A percentile compares a stretch with the other conserved stretches of the same genome.
Conservation (phyloP, 2,113 vertebrate species). For the Marmota monax region DNA sequence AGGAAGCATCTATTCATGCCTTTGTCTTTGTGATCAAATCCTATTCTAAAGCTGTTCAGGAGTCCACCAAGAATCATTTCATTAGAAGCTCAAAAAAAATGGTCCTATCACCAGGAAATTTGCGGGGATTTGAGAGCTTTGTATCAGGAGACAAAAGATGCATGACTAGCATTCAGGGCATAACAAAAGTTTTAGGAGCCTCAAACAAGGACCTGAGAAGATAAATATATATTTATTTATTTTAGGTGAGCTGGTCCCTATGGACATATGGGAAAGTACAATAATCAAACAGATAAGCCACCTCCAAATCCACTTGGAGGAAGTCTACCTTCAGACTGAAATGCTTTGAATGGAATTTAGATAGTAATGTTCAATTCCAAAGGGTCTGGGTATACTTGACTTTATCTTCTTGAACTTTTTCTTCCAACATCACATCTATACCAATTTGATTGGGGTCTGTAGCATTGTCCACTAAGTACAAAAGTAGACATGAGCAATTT, state of each 20-base stretch:
- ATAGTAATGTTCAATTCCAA: not conserved
- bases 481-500: not conserved
- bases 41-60: not conserved
- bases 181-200: not conserved
- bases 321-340: not conserved
- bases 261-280: not conserved
- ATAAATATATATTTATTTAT: not conserved
- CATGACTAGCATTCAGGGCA: not conserved
- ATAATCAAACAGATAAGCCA: not conserved
- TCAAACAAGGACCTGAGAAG: not conserved
- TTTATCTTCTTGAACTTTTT: not conserved
- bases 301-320: not conserved
- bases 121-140: not conserved
- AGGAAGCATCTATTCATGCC: not conserved
- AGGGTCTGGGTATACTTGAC: not conserved
- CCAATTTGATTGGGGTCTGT: not conserved
- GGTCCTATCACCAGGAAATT: not conserved
- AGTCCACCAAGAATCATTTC: not conserved
- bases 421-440: not conserved
- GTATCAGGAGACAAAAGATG: not conserved
- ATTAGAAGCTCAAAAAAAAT: not conserved
- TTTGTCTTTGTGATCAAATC: not conserved
- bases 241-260: not conserved
- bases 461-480: not conserved
- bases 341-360: not conserved